Base-by-base conservation (phyloP, 2,113 vertebrate species). In the Lutjanus erythropterus region DNA sequence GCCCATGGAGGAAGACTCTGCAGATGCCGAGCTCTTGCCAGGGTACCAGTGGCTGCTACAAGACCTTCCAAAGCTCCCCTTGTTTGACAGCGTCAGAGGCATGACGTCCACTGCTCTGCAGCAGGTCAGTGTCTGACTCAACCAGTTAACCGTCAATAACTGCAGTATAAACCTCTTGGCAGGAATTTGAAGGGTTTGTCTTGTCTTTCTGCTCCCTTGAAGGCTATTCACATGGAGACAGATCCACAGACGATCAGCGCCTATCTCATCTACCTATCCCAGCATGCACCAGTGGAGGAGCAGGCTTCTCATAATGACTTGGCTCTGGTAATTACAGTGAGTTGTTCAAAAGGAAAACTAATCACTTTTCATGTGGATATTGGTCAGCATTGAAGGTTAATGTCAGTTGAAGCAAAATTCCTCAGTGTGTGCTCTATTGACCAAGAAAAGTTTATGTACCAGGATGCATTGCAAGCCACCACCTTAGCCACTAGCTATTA, bases 191-290 rank as follows among this genome's bases (percentile, higher is more conserved):
- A 19, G n/a, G 42, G 0, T 59, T 1, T 33, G 33, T 66, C 19
- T 71, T 64, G 3, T 75, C 9, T 82, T 2, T 71, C 47, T 81
- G 2, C 2, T 75, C 80, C 9, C 0, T 86, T 76, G 0, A 68
- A 99, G 97, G 98, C 98, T 69, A 97, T 99, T 87, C 98, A 99
- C 87, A 96, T 99, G 97, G 98, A 99, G 93, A 99, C 97, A 0
- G 97, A 99, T 80, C 97, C 97, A 1, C 97, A 98, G 91, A 98
- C 97, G 33, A 97, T 99, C 91, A 99, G 97, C 5, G 98, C 98
- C 66, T 99, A 99, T 88, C 92, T 99, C 80, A 97, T 99, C 78
- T 99, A 99, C 90, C 95, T 99, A 18, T 99, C 98, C 89, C 97
- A 98, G 94, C 96, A 98, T n/a, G 97, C 97, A 16, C 98, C 98